Percentiles rank a stretch among this genome's conserved stretches.
phyloP scores from a whole-genome alignment of 2,113 vertebrate genomes.

The Bolborhynchus lineola region DNA sequence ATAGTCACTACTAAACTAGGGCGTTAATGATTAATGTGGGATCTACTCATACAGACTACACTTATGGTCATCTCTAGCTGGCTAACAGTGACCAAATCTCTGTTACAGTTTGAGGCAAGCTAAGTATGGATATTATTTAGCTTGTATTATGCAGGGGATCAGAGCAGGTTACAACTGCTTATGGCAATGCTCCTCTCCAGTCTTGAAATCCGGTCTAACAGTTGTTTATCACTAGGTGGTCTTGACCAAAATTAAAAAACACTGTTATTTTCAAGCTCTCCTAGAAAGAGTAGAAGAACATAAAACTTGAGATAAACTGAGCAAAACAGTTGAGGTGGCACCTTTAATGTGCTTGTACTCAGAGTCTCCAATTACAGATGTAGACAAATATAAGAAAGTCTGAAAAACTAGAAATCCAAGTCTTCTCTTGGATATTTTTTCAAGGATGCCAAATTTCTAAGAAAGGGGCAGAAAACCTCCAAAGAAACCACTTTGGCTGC shows the following conservation, averaged over 20 bases:
- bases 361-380: not conserved
- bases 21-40: not conserved
- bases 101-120: not conserved
- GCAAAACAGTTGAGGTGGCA: not conserved
- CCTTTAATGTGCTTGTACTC: not conserved
- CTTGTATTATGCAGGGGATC: not conserved
- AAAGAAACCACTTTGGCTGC: not conserved
- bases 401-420: not conserved
- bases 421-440: not conserved
- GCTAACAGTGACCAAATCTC: not conserved
- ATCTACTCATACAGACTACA: accelerated
- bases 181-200: not conserved
- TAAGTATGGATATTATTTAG: not conserved
- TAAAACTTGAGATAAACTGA: not conserved
- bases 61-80: not conserved
- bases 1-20: not conserved
- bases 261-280: not conserved
- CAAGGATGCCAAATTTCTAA: not conserved
- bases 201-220: not conserved
- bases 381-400: not conserved
- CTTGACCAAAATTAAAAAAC: not conserved
- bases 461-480: not conserved
- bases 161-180: not conserved
- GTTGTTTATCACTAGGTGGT: not conserved
- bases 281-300: not conserved